Evolutionary conservation across 2,113 vertebrate species (phyloP).

Genomic region (Xenopus tropicalis): UCB_Xtro_10.0 CM004443.2:117043501-117044000

Average conservation of each 20-base stretch:
- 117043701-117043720: no score
- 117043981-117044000: conserved; percentile 38
- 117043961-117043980: conserved; percentile 20
- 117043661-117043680: not conserved
- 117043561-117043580: not conserved
- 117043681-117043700: not conserved
- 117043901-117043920: conserved; percentile 4
- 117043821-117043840: not conserved
- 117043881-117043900: conserved; percentile 32
- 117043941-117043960: conserved; percentile 37
- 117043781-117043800: no score
- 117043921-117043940: conserved; percentile 32
- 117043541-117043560: not conserved
- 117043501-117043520: not conserved
- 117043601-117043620: no score
- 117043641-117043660: not conserved
- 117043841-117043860: conserved; percentile 2
- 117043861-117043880: conserved; percentile 35
- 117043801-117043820: not conserved
- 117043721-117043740: no score
- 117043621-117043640: not conserved
- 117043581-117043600: no score
- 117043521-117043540: not conserved
- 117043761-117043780: no score
- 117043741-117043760: no score